Evolutionary conservation across 2,888 invertebrate species (phyloP).

Genomic region (Rhogogaster chlorosoma): DNA sequence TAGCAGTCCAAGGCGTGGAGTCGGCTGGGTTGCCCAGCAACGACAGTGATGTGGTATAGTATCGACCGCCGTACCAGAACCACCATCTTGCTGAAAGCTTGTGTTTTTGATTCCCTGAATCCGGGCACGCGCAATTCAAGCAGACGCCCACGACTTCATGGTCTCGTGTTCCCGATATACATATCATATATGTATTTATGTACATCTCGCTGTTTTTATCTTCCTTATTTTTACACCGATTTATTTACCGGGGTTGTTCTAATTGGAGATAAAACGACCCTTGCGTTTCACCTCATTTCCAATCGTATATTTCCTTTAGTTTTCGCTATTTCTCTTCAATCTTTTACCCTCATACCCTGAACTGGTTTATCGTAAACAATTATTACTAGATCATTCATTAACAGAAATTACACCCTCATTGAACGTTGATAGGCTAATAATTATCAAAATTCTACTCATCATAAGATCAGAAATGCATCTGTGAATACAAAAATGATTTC

Average conservation of each 20-base stretch:
- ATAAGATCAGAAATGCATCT: background rate
- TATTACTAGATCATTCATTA: background rate
- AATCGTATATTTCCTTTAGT: background rate
- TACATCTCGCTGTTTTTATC: background rate
- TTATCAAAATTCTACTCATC: background rate
- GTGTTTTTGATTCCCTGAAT: constrained; percentile 43
- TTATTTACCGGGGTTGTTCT: constrained; percentile 15
- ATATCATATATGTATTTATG: constrained; percentile 5
- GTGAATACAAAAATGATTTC: background rate
- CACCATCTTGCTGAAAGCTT: constrained; percentile 38
- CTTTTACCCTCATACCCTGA: no score
- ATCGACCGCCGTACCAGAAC: constrained; percentile 62
- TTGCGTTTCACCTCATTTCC: background rate
- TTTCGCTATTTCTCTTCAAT: background rate
- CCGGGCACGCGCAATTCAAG: constrained; percentile 27
- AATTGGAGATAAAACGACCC: constrained; percentile 22
- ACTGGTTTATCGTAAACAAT: background rate
- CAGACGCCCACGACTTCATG: constrained; percentile 30
- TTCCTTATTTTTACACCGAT: background rate
- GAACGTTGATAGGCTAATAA: background rate
- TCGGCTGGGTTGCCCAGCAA: constrained; percentile 67
- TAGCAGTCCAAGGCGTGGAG: constrained; percentile 66
- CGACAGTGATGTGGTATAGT: constrained; percentile 64
- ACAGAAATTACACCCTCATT: background rate
- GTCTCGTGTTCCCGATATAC: constrained; percentile 34